A percentile compares a stretch with the other conserved stretches of the same genome.
Conservation (phyloP, 2,113 vertebrate species). For the Glareola pratincola region DNA sequence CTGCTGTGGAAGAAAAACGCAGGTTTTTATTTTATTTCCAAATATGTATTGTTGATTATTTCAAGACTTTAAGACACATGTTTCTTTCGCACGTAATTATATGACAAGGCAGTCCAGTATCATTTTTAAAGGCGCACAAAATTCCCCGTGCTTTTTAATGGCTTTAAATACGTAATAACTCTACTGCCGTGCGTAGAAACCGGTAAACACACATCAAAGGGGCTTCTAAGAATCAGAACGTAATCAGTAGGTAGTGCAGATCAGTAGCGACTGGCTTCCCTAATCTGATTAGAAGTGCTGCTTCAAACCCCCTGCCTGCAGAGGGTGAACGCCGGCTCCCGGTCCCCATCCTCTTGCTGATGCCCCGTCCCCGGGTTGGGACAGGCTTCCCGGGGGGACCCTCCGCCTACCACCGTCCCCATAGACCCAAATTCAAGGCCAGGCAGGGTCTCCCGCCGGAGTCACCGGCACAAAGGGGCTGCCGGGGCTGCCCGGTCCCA, state of each 20-base stretch:
- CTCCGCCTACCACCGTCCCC: accelerated
- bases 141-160: constrained; percentile 24
- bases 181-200: neutral
- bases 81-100: constrained; percentile 57
- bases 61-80: constrained; percentile 37
- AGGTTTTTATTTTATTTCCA: constrained; percentile 8
- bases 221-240: neutral
- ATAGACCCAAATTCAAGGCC: neutral
- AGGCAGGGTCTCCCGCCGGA: neutral
- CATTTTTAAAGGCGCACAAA: constrained; percentile 29
- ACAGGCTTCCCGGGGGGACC: neutral
- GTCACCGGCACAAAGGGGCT: neutral
- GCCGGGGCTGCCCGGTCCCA: neutral
- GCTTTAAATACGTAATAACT: neutral
- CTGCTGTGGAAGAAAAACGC: constrained; percentile 46
- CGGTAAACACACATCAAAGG: neutral
- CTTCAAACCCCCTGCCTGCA: neutral
- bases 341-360: neutral
- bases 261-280: neutral
- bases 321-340: neutral
- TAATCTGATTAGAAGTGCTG: neutral
- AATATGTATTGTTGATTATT: constrained; percentile 56
- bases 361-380: neutral
- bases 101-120: constrained; percentile 26
- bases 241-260: neutral